Base-by-base conservation (phyloP, 2,888 invertebrate species). In the Ophion ventricosus region DNA sequence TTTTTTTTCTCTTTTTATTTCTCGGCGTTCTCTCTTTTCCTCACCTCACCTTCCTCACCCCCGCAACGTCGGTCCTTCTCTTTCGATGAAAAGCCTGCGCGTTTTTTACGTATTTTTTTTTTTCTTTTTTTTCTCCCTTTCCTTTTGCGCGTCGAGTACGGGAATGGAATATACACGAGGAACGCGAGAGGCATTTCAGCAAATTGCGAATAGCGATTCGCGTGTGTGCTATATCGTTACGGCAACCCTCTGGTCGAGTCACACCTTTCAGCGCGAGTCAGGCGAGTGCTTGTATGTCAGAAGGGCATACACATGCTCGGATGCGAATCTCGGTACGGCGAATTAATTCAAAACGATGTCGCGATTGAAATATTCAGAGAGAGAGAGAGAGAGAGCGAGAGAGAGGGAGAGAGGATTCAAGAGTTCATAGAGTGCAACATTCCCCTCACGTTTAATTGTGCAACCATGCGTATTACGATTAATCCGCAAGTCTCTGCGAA, bases 201-300 rank as follows among this genome's bases (percentile, higher is more conserved):
- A 78, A 84, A 84, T 81, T 70, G 81, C 81, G 78, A 84, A 84
- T 81, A 64, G 74, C 72, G 63, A 73, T 84, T 80, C 74, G 63
- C 69, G 69, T 23, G 72, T 72, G 64, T 72, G 40, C 43, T 54
- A 25, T 56, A 20, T 63, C 25, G 57, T 57, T 20, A 20, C 23
- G 7, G n/a, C 20, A 23, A 23, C 23, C 66, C 76, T 59, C 69
- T 77, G 20, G 69, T 49, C 54, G n/a, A 29, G n/a, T 20, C 67
- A n/a, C 73, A 59, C 57, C 73, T 73, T 26, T n/a, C 40, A 20
- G 14, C 17, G 49, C 2, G 14, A 49, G 49, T 3, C 14, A 14
- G 49, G 14, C 10, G 8, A 40, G 40, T n/a, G 29, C 35, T 35
- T 35, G 35, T 35, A 35, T 35, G 35, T 35, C 35, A 49, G 49